Percentiles rank a stretch among this genome's conserved stretches.
These are phyloP conservation scores for Galerucella pusilla DNA, from an alignment of 2,888 invertebrate species.

Conservation along the genomic window DNA sequence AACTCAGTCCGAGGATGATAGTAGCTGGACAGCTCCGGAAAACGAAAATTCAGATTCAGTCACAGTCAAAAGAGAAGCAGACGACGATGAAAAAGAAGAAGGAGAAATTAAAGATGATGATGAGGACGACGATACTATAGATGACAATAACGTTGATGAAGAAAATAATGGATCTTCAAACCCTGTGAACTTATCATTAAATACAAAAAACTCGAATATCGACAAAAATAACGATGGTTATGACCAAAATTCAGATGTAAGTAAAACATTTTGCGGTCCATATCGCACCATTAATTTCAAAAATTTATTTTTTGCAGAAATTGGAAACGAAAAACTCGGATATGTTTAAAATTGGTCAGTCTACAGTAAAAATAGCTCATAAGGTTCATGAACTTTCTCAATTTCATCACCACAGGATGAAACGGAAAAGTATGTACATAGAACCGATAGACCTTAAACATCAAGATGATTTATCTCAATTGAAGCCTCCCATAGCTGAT, in stretches of 20 bases:
- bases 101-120: conserved; percentile 66
- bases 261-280: conserved; percentile 22
- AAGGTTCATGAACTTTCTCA: conserved; percentile 69
- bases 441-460: conserved; percentile 79
- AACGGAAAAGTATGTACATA: conserved; percentile 72
- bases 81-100: conserved; percentile 67
- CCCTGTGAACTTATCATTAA: conserved; percentile 82
- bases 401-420: conserved; percentile 67
- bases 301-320: conserved; percentile 51
- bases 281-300: conserved; percentile 10
- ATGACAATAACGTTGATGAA: conserved; percentile 63
- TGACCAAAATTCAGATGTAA: conserved; percentile 55
- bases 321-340: conserved; percentile 61
- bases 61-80: conserved; percentile 57
- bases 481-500: conserved; percentile 73
- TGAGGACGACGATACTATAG: conserved; percentile 63
- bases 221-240: conserved; percentile 57
- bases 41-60: conserved; percentile 53
- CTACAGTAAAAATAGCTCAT: conserved; percentile 71
- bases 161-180: conserved; percentile 81
- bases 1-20: conserved; percentile 58
- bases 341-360: conserved; percentile 71
- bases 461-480: conserved; percentile 75
- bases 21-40: conserved; percentile 67
- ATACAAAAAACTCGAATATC: conserved; percentile 68